These are phyloP conservation scores for Azorinus chamasolen DNA, from an alignment of 2,888 invertebrate genomes.

Conservation along the genomic window DNA sequence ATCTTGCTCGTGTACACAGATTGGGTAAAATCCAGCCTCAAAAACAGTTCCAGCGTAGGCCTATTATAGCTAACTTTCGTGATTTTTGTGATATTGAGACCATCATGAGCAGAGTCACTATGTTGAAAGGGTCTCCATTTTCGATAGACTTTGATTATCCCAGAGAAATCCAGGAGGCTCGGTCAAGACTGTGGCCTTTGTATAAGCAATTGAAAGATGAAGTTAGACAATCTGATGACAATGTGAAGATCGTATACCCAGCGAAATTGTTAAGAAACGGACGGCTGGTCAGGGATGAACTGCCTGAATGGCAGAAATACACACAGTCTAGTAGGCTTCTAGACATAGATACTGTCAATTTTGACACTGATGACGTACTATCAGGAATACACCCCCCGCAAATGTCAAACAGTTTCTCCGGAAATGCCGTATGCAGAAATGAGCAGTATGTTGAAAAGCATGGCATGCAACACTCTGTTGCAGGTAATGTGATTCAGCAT, in stretches of 20 bases:
- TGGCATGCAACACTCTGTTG: no score
- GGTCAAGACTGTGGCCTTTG: constrained; percentile 9
- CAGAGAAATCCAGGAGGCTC: constrained; percentile 18
- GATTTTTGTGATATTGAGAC: constrained; percentile 16
- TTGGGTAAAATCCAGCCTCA: neutral
- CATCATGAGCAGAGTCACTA: constrained; percentile 12
- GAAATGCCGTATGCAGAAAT: no score
- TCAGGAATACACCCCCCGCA: no score
- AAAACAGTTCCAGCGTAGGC: neutral
- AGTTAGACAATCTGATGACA: no score
- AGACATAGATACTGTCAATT: no score
- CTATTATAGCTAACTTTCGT: constrained; percentile 18
- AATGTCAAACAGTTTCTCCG: no score
- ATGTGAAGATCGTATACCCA: constrained; percentile 10
- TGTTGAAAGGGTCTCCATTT: constrained; percentile 16
- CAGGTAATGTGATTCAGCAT: no score
- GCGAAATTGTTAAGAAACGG: neutral
- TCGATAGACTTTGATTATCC: constrained; percentile 20
- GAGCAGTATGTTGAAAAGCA: no score
- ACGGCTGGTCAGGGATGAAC: constrained; percentile 1
- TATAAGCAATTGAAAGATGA: constrained; percentile 3
- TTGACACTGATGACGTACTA: no score
- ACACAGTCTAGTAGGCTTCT: no score
- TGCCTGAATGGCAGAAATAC: neutral
- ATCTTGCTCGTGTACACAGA: constrained; percentile 20